Evolutionary conservation across 2,888 invertebrate species (phyloP), one percentile per base, ranked within the genome.

Genomic region (Polyommatus iphigenia): DNA sequence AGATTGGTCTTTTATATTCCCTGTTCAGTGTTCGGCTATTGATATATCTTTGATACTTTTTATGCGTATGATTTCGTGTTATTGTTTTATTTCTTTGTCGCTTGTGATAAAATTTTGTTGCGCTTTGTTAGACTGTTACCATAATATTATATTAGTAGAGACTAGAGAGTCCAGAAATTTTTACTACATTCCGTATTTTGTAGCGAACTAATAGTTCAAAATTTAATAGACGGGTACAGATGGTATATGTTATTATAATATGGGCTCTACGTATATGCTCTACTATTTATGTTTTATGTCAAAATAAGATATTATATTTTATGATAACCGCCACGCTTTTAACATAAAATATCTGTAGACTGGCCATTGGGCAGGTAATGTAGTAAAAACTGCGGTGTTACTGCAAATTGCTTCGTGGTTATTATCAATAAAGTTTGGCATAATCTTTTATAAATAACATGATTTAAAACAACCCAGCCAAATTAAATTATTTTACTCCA

Each of bases 1-100:
- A 75, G 75, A 75, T 54, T 50, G 75, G 24, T 75, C 75, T 75
- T 75, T 75, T 75, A 54, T 75, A 75, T 75, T 75, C 75, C 7
- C 18, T 29, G 24, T 15, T n/a, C 24, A 29, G 50, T 29, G 24
- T 15, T n/a, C 24, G 50, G 50, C 32, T 29, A 75, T 75, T 75
- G 50, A 50, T 72, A 20, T 50, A 29, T 75, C 20, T 41, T 41
- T 72, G 36, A 41, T 72, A 41, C 41, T 72, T 72, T 36, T 41
- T 72, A 41, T 36, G n/a, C 41, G 3, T 72, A 29, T 67, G 67
- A 32, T 67, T 67, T 67, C 67, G 29, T 67, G 18, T 67, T 67
- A 67, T 67, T 67, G 67, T 67, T 67, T 67, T 67, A 67, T 67
- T 29, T 67, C 18, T 15, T 67, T 15, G 67, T 67, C 15, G 29